phyloP scores from a whole-genome alignment of 1,140 invertebrate genomes.

The Drosophila setifemur region DNA sequence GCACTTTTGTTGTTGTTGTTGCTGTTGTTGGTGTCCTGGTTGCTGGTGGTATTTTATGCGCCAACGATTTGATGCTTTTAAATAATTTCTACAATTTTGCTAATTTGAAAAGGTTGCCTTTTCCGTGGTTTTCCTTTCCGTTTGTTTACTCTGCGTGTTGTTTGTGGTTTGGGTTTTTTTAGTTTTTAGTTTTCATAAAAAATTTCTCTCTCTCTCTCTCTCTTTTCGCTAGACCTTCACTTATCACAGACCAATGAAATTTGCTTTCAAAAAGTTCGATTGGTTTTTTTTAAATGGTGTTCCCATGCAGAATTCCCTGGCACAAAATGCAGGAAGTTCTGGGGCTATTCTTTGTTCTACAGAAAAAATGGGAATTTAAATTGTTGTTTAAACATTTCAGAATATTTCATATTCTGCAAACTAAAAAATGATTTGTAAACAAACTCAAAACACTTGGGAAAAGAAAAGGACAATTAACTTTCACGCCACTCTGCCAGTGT shows the following conservation, averaged over 20 bases:
- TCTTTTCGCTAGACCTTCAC: conserved; percentile 66
- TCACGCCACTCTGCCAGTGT: conserved; percentile 13
- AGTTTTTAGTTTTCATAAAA: conserved; percentile 34
- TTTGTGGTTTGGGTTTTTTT: conserved; percentile 39
- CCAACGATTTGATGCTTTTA: conserved; percentile 70
- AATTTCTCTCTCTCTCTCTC: conserved; percentile 24
- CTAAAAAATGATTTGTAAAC: conserved; percentile 15
- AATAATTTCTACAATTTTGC: conserved; percentile 75
- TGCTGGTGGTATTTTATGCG: conserved; percentile 43
- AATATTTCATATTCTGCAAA: conserved; percentile 15
- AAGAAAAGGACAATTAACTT: conserved; percentile 35
- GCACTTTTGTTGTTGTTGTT: conserved; percentile 37
- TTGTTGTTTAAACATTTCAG: neutral
- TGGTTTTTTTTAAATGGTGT: conserved; percentile 41
- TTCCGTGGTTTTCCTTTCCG: conserved; percentile 58
- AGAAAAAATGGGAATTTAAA: neutral
- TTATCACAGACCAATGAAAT: conserved; percentile 82
- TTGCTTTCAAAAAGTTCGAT: conserved; percentile 57
- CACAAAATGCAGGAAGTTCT: conserved; percentile 15
- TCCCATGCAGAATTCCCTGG: conserved; percentile 5
- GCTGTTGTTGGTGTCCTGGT: conserved; percentile 14
- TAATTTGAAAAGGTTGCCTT: conserved; percentile 67
- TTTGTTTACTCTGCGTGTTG: conserved; percentile 43
- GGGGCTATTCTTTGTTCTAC: neutral
- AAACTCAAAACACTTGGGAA: conserved; percentile 13